Conservation (phyloP, 1,140 invertebrate species). For the Hypsibius dujardini region DNA sequence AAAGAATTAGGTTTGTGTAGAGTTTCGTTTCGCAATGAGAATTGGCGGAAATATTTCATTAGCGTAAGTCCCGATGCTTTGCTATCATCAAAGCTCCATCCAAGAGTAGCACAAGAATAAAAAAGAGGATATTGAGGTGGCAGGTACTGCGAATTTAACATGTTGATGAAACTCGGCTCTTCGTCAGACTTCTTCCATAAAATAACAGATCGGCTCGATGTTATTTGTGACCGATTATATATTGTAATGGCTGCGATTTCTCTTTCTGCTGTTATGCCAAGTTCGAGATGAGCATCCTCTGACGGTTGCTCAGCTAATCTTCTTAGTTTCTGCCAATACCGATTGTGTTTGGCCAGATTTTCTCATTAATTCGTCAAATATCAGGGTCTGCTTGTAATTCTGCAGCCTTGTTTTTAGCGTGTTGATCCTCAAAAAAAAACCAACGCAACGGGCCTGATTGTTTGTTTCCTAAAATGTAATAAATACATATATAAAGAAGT, state of each 20-base stretch:
- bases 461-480: too few relatives aligned
- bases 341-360: not conserved
- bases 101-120: not conserved
- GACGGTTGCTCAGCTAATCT: not conserved
- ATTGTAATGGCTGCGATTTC: not conserved
- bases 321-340: not conserved
- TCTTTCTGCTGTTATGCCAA: not conserved
- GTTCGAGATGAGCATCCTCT: not conserved
- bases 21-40: not conserved
- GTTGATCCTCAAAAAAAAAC: slow-evolving; percentile 1
- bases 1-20: not conserved
- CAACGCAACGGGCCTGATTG: not conserved
- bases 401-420: not conserved
- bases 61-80: not conserved
- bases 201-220: not conserved
- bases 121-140: not conserved
- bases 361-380: not conserved
- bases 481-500: too few relatives aligned
- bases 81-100: not conserved
- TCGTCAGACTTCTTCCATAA: not conserved
- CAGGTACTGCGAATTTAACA: not conserved
- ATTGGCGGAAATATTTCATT: not conserved
- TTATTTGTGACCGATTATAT: not conserved
- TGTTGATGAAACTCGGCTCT: not conserved
- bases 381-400: not conserved